phyloP scores from a whole-genome alignment of 2,113 vertebrate species.

The Chloebia gouldiae region DNA sequence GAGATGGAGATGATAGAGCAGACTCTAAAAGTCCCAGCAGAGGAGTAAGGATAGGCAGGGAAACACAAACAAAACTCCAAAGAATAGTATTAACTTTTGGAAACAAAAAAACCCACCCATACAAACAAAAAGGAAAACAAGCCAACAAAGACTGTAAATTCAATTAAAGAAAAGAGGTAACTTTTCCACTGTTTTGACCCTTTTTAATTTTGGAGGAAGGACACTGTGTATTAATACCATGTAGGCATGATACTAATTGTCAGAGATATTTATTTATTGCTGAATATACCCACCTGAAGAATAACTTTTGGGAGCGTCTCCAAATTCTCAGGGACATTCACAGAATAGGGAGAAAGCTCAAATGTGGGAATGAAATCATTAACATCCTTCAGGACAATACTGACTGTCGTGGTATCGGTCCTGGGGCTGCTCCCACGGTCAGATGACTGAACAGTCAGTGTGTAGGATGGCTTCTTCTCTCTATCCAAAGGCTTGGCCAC shows the following conservation, averaged over 20 bases:
- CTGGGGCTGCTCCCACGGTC: constrained; percentile 90
- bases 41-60: not conserved
- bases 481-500: constrained; percentile 90
- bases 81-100: not conserved
- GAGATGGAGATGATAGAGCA: not conserved
- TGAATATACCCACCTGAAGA: constrained; percentile 83
- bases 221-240: not conserved
- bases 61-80: not conserved
- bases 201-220: not conserved
- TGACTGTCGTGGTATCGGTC: constrained; percentile 80
- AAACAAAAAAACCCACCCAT: not conserved
- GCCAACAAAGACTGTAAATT: not conserved
- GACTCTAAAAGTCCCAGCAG: not conserved
- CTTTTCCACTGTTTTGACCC: not conserved
- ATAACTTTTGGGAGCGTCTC: constrained; percentile 80
- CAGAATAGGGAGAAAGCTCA: constrained; percentile 89
- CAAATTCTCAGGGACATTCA: constrained; percentile 87
- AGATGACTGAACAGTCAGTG: constrained; percentile 82
- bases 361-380: constrained; percentile 91
- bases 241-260: not conserved
- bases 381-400: constrained; percentile 82
- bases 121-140: not conserved
- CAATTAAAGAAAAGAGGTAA: not conserved
- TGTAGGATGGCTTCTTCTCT: constrained; percentile 79
- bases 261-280: not conserved